Percentiles rank a stretch among this genome's conserved stretches.
These are phyloP conservation scores for Siniperca knerii DNA, from an alignment of 2,113 vertebrate genomes.

Conservation along the genomic window DNA sequence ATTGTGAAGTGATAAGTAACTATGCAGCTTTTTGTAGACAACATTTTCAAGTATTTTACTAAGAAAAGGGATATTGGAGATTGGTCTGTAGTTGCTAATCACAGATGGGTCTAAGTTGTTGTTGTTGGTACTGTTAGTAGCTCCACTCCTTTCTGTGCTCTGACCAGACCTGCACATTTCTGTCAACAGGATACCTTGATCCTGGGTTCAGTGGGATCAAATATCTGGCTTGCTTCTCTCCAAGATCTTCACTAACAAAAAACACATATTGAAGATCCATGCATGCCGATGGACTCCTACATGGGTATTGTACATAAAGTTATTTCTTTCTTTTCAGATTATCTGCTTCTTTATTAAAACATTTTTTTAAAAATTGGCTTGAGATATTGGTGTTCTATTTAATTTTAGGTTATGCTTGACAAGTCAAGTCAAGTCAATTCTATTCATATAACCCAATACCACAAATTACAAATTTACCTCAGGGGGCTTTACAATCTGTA, in stretches of 20 bases:
- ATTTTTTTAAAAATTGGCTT: neutral
- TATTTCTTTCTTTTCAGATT: neutral
- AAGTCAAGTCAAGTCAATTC: no score
- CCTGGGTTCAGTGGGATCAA: conserved; percentile 79
- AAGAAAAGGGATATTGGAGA: no score
- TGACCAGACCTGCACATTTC: conserved; percentile 5
- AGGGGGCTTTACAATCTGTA: no score
- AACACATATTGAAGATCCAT: conserved; percentile 43
- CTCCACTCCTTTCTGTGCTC: neutral
- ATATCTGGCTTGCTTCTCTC: conserved; percentile 76
- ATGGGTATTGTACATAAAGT: conserved; percentile 70
- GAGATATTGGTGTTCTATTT: neutral
- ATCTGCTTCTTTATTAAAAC: neutral
- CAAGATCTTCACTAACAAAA: neutral
- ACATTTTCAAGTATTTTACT: no score
- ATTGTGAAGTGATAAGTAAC: no score
- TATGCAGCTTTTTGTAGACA: no score
- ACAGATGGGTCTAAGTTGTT: no score
- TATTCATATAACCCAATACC: no score
- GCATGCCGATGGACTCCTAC: conserved; percentile 73
- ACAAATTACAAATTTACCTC: no score
- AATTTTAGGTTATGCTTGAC: neutral
- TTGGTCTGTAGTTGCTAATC: no score
- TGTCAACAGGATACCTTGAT: conserved; percentile 70
- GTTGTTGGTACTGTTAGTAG: neutral